Conservation (phyloP, 1,140 invertebrate species). For the Metaphire vulgaris region DNA sequence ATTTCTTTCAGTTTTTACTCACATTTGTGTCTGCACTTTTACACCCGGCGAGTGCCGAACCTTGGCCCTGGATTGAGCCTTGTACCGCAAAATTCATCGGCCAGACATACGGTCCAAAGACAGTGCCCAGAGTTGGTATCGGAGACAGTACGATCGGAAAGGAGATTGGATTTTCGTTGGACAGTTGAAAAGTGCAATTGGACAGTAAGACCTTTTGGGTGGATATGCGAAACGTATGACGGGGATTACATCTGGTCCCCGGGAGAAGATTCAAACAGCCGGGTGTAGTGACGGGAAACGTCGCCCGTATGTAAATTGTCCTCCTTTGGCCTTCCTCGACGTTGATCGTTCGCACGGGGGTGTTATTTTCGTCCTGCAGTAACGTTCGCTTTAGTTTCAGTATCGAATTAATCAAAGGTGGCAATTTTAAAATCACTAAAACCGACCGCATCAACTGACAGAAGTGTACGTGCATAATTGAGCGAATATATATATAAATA, state of each 20-base stretch:
- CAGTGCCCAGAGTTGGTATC: background rate
- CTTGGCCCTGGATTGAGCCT: background rate
- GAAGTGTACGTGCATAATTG: too few species aligned
- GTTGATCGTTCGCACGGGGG: background rate
- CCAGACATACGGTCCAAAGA: background rate
- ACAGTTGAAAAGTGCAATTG: background rate
- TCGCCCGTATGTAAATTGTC: background rate
- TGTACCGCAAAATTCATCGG: background rate
- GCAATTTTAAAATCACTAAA: too few species aligned
- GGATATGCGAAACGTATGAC: background rate
- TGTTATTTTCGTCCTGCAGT: background rate
- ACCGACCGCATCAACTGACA: too few species aligned
- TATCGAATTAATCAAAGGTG: too few species aligned
- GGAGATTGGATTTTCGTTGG: background rate
- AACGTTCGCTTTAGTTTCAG: too few species aligned
- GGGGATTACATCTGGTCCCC: background rate
- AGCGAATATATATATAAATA: too few species aligned
- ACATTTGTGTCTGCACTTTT: too few species aligned
- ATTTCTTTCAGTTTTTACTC: too few species aligned
- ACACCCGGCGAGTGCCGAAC: background rate
- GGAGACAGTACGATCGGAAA: background rate
- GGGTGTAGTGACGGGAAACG: background rate
- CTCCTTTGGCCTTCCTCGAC: background rate
- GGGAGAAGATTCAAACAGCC: background rate
- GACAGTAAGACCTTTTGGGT: background rate